phyloP scores from a whole-genome alignment of 2,797 vertebrate genomes.

The Danio aesculapii region DNA sequence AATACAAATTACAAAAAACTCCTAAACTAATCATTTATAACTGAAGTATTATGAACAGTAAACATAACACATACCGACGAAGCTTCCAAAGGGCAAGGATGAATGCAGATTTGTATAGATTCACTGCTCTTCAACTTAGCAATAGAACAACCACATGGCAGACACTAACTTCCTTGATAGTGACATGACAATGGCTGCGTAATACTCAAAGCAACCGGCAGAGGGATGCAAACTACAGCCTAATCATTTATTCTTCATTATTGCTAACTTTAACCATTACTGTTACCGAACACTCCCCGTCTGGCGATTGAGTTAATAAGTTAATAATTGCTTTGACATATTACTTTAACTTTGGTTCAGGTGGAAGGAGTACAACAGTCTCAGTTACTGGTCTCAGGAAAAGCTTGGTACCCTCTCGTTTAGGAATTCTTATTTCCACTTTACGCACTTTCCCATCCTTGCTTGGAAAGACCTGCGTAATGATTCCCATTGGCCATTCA shows the following conservation, averaged over 20 bases:
- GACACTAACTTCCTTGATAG: too few relatives aligned
- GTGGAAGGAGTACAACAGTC: background rate
- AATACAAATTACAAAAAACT: too few relatives aligned
- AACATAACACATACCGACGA: too few relatives aligned
- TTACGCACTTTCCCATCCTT: background rate
- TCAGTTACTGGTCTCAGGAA: background rate
- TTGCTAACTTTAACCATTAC: background rate
- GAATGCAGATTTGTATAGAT: too few relatives aligned
- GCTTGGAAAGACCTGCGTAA: background rate
- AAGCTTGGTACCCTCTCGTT: background rate
- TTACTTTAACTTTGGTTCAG: background rate
- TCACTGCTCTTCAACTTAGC: too few relatives aligned
- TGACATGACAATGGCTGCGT: too few relatives aligned
- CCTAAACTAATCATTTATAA: too few relatives aligned
- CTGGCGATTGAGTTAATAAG: background rate
- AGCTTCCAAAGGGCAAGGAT: too few relatives aligned
- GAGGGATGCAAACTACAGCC: background rate
- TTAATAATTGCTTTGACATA: too few relatives aligned
- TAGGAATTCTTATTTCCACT: background rate
- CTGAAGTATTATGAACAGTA: too few relatives aligned
- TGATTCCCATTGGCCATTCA: constrained; percentile 9
- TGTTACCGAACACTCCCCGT: background rate
- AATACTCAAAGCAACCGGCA: background rate
- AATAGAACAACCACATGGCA: too few relatives aligned
- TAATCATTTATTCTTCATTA: background rate